phyloP scores from a whole-genome alignment of 2,797 vertebrate species.

The Parauchenoglanis punctatus region DNA sequence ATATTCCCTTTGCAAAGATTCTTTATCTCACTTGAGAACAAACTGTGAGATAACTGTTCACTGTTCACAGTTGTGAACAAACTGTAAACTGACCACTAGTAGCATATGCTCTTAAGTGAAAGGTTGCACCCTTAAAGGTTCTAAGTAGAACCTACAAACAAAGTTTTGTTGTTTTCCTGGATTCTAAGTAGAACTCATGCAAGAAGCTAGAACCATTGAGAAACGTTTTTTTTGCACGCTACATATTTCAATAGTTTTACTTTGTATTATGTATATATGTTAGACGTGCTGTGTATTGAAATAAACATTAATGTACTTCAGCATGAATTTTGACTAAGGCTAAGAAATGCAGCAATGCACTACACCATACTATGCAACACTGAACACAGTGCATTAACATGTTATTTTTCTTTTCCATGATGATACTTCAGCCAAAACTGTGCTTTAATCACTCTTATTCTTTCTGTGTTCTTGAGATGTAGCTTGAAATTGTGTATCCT shows the following conservation, averaged over 20 bases:
- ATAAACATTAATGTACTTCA: neutral
- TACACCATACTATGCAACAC: neutral
- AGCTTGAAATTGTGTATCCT: neutral
- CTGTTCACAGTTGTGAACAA: too few relatives aligned
- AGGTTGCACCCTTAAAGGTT: neutral
- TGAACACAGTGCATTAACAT: neutral
- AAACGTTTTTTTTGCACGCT: neutral
- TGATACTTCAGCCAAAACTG: neutral
- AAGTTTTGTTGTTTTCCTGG: too few relatives aligned
- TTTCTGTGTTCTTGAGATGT: neutral
- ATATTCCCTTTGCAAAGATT: too few relatives aligned
- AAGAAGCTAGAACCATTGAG: neutral
- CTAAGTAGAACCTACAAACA: neutral
- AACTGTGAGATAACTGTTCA: too few relatives aligned
- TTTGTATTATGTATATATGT: neutral
- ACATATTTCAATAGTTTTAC: neutral
- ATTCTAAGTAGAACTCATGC: too few relatives aligned
- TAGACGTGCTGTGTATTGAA: neutral
- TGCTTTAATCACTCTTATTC: slow-evolving; percentile 1
- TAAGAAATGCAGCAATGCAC: neutral
- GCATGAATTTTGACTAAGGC: neutral
- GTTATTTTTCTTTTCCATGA: neutral
- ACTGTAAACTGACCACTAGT: neutral
- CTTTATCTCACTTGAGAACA: too few relatives aligned
- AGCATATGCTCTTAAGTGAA: neutral